Conservation (phyloP, 2,113 vertebrate genomes). For the Formicarius rufipectus region DNA sequence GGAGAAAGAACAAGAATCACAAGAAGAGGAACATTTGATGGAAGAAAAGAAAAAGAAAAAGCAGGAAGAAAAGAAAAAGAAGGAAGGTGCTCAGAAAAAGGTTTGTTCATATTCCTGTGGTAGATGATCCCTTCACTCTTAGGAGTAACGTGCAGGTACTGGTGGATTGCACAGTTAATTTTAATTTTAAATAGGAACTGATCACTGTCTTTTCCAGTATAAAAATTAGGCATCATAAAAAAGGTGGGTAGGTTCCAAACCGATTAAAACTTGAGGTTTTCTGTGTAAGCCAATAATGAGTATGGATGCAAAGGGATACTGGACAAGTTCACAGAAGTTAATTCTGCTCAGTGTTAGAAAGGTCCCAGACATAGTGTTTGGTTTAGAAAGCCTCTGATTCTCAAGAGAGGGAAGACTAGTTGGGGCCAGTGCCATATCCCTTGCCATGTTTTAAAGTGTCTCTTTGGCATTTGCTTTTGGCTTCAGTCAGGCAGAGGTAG, state of each 20-base stretch:
- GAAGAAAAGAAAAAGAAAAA: constrained; percentile 99
- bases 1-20: constrained; percentile 90
- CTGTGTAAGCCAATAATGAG: background rate
- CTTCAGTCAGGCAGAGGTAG: background rate
- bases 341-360: background rate
- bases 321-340: background rate
- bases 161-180: background rate
- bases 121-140: background rate
- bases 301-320: background rate
- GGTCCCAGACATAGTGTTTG: accelerated
- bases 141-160: accelerated
- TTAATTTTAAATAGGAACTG: background rate
- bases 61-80: constrained; percentile 98
- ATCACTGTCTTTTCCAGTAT: background rate
- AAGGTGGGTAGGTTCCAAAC: background rate
- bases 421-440: background rate
- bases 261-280: background rate
- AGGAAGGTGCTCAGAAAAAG: constrained; percentile 95
- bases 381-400: background rate
- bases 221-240: background rate
- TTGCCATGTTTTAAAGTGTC: background rate
- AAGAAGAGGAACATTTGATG: constrained; percentile 98
- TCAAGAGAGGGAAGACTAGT: background rate
- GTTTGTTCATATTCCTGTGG: constrained; percentile 56
- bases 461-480: background rate